Conservation (phyloP, 2,888 invertebrate genomes). For the Oeneis ivallda region DNA sequence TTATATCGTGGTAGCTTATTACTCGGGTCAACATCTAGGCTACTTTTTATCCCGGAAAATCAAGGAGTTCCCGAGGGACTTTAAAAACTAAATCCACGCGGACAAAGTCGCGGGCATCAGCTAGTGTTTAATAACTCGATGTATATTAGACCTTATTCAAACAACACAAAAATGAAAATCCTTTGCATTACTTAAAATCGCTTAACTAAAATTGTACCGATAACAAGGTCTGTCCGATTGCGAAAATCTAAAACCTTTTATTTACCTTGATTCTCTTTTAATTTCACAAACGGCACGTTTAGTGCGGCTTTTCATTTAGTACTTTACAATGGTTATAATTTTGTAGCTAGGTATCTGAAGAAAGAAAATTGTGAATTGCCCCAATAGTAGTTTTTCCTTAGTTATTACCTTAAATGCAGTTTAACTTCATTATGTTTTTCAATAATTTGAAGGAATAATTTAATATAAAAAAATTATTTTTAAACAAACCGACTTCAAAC, state of each 20-base stretch:
- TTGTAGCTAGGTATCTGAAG: background rate
- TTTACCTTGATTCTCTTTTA: conserved; percentile 66
- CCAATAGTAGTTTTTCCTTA: too few relatives aligned
- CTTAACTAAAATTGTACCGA: too few relatives aligned
- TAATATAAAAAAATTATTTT: too few relatives aligned
- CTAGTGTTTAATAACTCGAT: background rate
- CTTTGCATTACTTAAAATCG: background rate
- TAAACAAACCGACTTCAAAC: too few relatives aligned
- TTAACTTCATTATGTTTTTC: too few relatives aligned
- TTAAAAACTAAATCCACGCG: background rate
- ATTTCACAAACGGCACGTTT: conserved; percentile 65
- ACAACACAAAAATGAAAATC: background rate
- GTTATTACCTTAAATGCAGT: too few relatives aligned
- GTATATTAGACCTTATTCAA: background rate
- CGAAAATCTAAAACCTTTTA: conserved; percentile 62
- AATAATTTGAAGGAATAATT: too few relatives aligned
- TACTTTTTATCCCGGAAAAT: too few relatives aligned
- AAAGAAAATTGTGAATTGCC: background rate
- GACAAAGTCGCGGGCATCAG: too few relatives aligned
- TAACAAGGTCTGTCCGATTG: conserved; percentile 11
- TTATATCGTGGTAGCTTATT: too few relatives aligned
- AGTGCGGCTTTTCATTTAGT: background rate
- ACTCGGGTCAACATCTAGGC: too few relatives aligned
- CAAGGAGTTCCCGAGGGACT: too few relatives aligned
- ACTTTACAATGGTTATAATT: background rate